A percentile compares a stretch with the other conserved stretches of the same genome.
Evolutionary conservation across 2,113 vertebrate genomes (phyloP).

Genomic region (Corythornis cristatus): DNA sequence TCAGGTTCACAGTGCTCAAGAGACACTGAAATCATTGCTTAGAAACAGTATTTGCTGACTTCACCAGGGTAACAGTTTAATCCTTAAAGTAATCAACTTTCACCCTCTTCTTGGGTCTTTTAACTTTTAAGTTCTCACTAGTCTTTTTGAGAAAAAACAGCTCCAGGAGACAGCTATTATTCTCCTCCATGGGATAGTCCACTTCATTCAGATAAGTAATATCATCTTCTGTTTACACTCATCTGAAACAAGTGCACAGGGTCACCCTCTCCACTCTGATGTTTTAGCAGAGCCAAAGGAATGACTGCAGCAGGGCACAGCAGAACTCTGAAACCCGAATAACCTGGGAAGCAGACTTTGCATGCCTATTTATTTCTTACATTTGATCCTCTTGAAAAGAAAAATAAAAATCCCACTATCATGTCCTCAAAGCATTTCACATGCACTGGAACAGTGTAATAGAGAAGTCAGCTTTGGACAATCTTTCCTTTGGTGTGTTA

Average conservation of each 20-base stretch:
- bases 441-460: conserved; percentile 21
- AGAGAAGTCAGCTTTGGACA: conserved; percentile 30
- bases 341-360: conserved; percentile 60
- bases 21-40: conserved; percentile 78
- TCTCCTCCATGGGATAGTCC: conserved; percentile 79
- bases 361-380: conserved; percentile 56
- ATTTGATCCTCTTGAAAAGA: conserved; percentile 44
- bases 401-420: conserved; percentile 25
- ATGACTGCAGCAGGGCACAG: conserved; percentile 36
- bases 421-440: conserved; percentile 56
- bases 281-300: conserved; percentile 69
- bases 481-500: conserved; percentile 37
- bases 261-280: conserved; percentile 67
- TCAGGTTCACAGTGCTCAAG: conserved; percentile 76
- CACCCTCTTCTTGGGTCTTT: conserved; percentile 72
- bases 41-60: conserved; percentile 82
- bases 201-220: conserved; percentile 75
- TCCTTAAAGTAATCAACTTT: conserved; percentile 83
- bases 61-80: conserved; percentile 82
- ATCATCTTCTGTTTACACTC: conserved; percentile 78
- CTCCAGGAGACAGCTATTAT: conserved; percentile 80
- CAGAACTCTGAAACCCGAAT: conserved; percentile 47
- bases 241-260: conserved; percentile 70
- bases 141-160: conserved; percentile 75
- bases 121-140: conserved; percentile 74